Evolutionary conservation across 2,113 vertebrate species (phyloP).

Genomic region (Ornithorhynchus anatinus): DNA sequence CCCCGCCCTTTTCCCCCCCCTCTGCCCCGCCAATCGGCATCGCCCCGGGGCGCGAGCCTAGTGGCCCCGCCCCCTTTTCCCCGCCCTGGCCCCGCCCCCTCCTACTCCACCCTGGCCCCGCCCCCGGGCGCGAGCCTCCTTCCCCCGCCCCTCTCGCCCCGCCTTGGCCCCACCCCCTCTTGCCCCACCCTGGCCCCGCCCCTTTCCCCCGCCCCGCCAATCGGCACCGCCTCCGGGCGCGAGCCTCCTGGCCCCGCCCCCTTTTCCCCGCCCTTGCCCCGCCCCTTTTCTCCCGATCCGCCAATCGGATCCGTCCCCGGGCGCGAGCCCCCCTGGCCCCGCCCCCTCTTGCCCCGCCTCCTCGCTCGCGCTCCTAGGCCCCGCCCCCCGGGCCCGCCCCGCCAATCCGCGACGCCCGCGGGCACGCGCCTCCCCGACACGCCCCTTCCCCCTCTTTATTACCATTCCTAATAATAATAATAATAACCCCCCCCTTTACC

Average conservation of each 20-base stretch:
- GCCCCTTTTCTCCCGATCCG: no score
- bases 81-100: no score
- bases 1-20: no score
- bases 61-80: no score
- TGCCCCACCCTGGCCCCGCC: constrained; percentile 8
- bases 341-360: background rate
- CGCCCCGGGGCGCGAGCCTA: no score
- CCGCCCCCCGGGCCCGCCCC: background rate
- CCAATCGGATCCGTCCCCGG: background rate
- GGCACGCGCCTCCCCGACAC: constrained; percentile 6
- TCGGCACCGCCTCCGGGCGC: no score
- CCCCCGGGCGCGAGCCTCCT: constrained; percentile 33
- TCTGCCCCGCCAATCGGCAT: constrained; percentile 33
- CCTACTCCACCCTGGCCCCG: background rate
- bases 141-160: background rate
- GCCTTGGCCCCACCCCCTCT: background rate
- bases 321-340: constrained; percentile 10
- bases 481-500: no score
- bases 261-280: no score
- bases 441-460: no score
- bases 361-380: background rate
- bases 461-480: no score
- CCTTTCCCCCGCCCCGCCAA: constrained; percentile 29
- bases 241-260: no score
- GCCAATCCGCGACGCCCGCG: background rate